phyloP scores from a whole-genome alignment of 2,888 invertebrate species.

The Tillus elongatus region DNA sequence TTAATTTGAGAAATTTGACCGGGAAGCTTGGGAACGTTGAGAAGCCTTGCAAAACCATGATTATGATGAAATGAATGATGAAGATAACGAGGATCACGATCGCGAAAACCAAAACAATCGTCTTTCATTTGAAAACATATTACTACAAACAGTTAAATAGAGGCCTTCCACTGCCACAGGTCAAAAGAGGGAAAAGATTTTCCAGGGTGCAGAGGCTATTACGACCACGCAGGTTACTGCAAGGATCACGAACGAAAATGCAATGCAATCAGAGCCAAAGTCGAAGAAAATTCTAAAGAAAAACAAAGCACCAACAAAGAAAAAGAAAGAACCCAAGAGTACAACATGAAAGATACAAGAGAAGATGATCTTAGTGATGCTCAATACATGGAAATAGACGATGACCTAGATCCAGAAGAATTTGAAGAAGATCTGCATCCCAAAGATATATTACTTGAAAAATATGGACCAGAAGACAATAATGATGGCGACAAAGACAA shows the following conservation, averaged over 20 bases:
- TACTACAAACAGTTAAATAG: constrained; percentile 4
- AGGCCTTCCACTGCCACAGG: constrained; percentile 1
- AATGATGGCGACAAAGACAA: constrained; percentile 3
- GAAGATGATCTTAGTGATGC: constrained; percentile 4
- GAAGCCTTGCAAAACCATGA: no score
- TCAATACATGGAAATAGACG: constrained; percentile 1
- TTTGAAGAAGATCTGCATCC: constrained; percentile 4
- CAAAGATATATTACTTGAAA: constrained; percentile 3
- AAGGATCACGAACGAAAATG: constrained; percentile 3
- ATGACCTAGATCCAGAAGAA: constrained; percentile 2
- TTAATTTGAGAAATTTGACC: no score
- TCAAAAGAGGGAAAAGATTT: constrained; percentile 3
- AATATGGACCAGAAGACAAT: constrained; percentile 3
- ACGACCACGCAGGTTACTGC: constrained; percentile 1
- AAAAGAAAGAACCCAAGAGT: constrained; percentile 2
- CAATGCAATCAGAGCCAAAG: not conserved
- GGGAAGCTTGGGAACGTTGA: no score
- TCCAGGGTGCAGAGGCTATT: constrained; percentile 4
- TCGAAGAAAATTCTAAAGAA: constrained; percentile 4
- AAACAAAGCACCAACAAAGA: constrained; percentile 1
- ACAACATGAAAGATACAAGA: not conserved
- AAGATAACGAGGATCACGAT: no score
- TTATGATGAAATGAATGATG: no score
- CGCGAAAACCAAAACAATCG: constrained; percentile 4
- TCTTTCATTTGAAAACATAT: constrained; percentile 3